phyloP scores from a whole-genome alignment of 1,140 invertebrate species.

The Drosophila pachea region DNA sequence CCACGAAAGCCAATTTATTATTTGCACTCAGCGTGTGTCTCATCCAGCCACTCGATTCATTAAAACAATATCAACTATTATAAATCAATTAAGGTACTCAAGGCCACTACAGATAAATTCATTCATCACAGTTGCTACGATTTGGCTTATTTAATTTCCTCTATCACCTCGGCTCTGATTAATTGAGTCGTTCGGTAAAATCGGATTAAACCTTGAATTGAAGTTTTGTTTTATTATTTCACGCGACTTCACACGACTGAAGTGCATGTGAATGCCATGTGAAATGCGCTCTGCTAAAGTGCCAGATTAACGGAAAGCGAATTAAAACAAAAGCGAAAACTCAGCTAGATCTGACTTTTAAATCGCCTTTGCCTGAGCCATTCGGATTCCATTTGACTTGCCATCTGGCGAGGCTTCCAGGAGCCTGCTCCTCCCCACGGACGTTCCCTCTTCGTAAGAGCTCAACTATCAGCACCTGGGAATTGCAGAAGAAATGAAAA shows the following conservation, averaged over 20 bases:
- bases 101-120: neutral
- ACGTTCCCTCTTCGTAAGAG: slow-evolving; percentile 2
- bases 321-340: slow-evolving; percentile 17
- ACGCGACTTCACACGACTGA: slow-evolving; percentile 73
- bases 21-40: too few relatives aligned
- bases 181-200: slow-evolving; percentile 24
- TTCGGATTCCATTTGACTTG: slow-evolving; percentile 42
- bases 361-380: slow-evolving; percentile 37
- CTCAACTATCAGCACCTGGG: slow-evolving; percentile 55
- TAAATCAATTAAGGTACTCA: too few relatives aligned
- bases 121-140: neutral
- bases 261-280: slow-evolving; percentile 61
- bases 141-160: neutral
- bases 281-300: slow-evolving; percentile 15
- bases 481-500: too few relatives aligned
- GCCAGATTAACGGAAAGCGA: slow-evolving; percentile 31
- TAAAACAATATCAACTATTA: too few relatives aligned
- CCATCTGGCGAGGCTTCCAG: slow-evolving; percentile 12
- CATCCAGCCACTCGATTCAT: too few relatives aligned
- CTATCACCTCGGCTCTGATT: slow-evolving; percentile 22
- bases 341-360: slow-evolving; percentile 31
- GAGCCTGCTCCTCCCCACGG: neutral
- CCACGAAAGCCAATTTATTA: too few relatives aligned
- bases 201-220: slow-evolving; percentile 26
- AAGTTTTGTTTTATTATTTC: slow-evolving; percentile 54